Conservation (phyloP, 2,113 vertebrate genomes). For the Rhinoptilus africanus region DNA sequence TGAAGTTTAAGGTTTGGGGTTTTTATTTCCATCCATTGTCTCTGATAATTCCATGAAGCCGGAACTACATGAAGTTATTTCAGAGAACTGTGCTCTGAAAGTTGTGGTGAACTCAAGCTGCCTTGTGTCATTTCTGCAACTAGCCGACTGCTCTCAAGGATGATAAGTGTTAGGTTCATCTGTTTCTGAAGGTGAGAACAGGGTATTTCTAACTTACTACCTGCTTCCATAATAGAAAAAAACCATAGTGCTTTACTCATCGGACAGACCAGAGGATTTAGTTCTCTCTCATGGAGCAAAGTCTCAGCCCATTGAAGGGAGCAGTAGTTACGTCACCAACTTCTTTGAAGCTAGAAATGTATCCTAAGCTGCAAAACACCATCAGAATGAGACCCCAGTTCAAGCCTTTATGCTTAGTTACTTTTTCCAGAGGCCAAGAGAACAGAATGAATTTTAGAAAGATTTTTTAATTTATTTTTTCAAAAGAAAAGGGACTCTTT, state of each 20-base stretch:
- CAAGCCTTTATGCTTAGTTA: background rate
- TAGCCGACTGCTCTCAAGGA: background rate
- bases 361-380: background rate
- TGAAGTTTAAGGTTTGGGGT: background rate
- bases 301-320: background rate
- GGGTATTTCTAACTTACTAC: background rate
- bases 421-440: background rate
- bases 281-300: background rate
- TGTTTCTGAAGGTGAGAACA: background rate
- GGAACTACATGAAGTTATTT: background rate
- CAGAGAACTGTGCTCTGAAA: background rate
- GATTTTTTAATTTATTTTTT: background rate
- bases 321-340: background rate
- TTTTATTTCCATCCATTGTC: background rate
- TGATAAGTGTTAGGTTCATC: background rate
- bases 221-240: background rate
- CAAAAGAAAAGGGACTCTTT: background rate
- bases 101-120: background rate
- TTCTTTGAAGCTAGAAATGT: background rate
- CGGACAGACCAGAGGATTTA: background rate
- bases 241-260: rapidly evolving
- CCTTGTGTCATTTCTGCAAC: background rate
- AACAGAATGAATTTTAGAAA: background rate
- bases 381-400: background rate
- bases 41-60: background rate